Evolutionary conservation across 1,140 invertebrate species (phyloP).

Genomic region (Saccostrea glomerata): DNA sequence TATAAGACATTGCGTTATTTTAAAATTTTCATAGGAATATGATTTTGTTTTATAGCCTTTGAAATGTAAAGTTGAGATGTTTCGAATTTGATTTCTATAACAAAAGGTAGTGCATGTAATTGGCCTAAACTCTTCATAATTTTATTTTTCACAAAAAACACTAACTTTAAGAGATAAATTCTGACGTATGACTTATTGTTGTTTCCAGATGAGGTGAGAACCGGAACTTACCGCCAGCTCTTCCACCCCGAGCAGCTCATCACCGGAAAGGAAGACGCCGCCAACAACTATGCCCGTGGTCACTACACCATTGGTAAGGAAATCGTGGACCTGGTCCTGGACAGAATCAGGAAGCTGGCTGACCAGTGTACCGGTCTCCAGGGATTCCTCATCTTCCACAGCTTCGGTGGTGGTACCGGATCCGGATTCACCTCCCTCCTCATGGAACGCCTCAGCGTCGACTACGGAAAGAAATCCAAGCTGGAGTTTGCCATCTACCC

Average conservation of each 20-base stretch:
- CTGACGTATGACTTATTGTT: too few species aligned
- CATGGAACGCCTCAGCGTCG: conserved; percentile 92
- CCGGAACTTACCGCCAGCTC: conserved; percentile 77
- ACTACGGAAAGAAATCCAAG: conserved; percentile 93
- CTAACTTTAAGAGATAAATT: too few species aligned
- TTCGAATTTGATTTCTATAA: too few species aligned
- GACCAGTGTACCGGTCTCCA: conserved; percentile 70
- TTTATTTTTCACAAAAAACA: too few species aligned
- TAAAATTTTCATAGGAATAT: too few species aligned
- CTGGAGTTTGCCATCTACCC: conserved; percentile 94
- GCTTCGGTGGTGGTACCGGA: conserved; percentile 75
- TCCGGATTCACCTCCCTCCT: conserved; percentile 89
- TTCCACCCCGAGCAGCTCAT: conserved; percentile 91
- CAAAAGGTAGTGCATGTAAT: too few species aligned
- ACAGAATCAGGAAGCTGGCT: conserved; percentile 73
- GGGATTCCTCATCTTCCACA: conserved; percentile 61
- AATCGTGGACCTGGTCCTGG: conserved; percentile 78
- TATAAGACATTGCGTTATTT: too few species aligned
- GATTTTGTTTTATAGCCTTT: too few species aligned
- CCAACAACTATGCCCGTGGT: conserved; percentile 82
- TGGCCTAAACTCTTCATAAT: too few species aligned
- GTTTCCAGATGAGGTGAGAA: conserved; percentile 68
- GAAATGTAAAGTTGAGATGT: too few species aligned
- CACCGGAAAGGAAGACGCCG: conserved; percentile 84
- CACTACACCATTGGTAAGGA: conserved; percentile 80